phyloP scores from a whole-genome alignment of 1,140 invertebrate genomes.

The Nephotettix cincticeps region DNA sequence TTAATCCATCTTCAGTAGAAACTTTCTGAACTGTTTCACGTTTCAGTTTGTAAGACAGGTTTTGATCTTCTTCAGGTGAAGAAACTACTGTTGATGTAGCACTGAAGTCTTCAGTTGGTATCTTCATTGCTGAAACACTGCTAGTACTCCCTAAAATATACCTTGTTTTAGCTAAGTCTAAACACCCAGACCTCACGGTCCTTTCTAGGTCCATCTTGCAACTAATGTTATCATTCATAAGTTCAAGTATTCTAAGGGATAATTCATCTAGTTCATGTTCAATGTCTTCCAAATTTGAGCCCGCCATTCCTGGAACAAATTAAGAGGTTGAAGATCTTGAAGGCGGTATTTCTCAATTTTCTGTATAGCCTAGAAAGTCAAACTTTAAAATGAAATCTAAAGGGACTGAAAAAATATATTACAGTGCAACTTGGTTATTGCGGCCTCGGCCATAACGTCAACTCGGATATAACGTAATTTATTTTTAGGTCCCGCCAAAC shows the following conservation, averaged over 20 bases:
- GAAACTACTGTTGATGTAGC: conserved; percentile 30
- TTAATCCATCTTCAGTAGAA: not conserved
- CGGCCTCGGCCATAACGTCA: too few relatives aligned
- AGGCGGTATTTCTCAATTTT: too few relatives aligned
- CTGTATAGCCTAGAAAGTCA: too few relatives aligned
- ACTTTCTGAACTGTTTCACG: not conserved
- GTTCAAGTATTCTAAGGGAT: conserved; percentile 57
- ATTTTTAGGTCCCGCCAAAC: too few relatives aligned
- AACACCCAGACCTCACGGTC: conserved; percentile 54
- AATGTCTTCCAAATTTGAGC: conserved; percentile 16
- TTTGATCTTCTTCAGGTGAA: not conserved
- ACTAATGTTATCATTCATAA: conserved; percentile 66
- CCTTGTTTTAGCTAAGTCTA: conserved; percentile 67
- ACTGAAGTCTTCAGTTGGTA: conserved; percentile 60
- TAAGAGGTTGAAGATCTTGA: too few relatives aligned
- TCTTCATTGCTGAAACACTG: conserved; percentile 58
- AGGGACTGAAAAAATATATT: too few relatives aligned
- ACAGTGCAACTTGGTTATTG: too few relatives aligned
- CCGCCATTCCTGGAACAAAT: not conserved
- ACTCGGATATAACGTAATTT: too few relatives aligned
- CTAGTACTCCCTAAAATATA: conserved; percentile 69
- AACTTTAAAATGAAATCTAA: too few relatives aligned
- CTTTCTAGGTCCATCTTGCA: conserved; percentile 63
- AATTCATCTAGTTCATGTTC: conserved; percentile 57
- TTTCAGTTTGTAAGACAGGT: not conserved